Percentiles rank a stretch among this genome's conserved stretches.
phyloP scores from a whole-genome alignment of 1,140 invertebrate species.

The Leptinotarsa defecta region DNA sequence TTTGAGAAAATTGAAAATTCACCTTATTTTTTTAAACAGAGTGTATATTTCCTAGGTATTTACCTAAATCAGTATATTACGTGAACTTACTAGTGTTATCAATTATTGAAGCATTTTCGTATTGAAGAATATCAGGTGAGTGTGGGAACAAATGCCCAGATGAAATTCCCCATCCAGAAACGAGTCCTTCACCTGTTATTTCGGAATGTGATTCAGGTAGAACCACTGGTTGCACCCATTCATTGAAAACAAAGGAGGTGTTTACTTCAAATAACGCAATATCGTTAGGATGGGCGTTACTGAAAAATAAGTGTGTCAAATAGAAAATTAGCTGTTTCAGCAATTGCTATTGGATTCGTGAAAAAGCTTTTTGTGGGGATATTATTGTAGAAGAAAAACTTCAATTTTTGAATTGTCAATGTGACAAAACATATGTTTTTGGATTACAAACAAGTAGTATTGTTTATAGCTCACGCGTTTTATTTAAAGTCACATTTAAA shows the following conservation, averaged over 20 bases:
- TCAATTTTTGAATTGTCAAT: too few species aligned
- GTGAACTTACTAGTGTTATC: slow-evolving; percentile 1
- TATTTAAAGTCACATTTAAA: too few species aligned
- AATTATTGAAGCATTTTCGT: slow-evolving; percentile 13
- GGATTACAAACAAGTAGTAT: too few species aligned
- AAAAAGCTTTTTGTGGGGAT: too few species aligned
- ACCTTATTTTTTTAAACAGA: too few species aligned
- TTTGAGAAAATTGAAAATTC: too few species aligned
- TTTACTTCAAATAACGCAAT: slow-evolving; percentile 67
- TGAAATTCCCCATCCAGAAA: slow-evolving; percentile 57
- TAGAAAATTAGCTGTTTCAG: not conserved
- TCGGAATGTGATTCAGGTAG: slow-evolving; percentile 55
- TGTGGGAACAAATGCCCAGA: slow-evolving; percentile 42
- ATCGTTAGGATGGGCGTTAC: slow-evolving; percentile 63
- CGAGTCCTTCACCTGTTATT: slow-evolving; percentile 43
- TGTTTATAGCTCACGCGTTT: too few species aligned
- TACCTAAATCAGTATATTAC: too few species aligned
- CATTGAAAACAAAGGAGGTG: slow-evolving; percentile 59
- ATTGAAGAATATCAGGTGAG: slow-evolving; percentile 50
- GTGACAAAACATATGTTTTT: too few species aligned
- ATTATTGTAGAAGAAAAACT: too few species aligned
- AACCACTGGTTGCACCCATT: slow-evolving; percentile 58
- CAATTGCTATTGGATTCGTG: too few species aligned
- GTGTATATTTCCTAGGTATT: too few species aligned
- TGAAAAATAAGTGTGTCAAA: not conserved